These are phyloP conservation scores for Egretta garzetta DNA, from an alignment of 2,113 vertebrate genomes.

Conservation along the genomic window DNA sequence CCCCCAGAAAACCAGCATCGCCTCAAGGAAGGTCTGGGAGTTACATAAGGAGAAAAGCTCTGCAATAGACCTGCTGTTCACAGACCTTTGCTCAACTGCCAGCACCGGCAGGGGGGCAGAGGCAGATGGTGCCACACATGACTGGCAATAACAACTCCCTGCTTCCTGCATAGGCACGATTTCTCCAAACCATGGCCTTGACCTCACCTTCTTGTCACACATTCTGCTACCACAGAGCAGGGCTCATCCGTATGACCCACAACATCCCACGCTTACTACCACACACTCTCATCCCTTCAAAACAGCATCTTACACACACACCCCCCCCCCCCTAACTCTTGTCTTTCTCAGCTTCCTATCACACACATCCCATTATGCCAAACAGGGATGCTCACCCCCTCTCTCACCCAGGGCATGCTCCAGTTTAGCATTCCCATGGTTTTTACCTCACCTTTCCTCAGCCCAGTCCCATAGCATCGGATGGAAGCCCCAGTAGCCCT, in stretches of 20 bases:
- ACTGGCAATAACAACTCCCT: neutral
- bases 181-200: neutral
- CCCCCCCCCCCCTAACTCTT: neutral
- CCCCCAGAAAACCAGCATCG: neutral
- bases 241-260: neutral
- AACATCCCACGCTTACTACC: neutral
- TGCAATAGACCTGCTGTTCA: neutral
- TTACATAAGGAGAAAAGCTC: constrained; percentile 58
- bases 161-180: neutral
- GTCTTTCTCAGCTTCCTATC: neutral
- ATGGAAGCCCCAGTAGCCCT: neutral
- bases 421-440: neutral
- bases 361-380: neutral
- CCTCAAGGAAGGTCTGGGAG: constrained; percentile 42
- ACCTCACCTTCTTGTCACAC: neutral
- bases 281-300: neutral
- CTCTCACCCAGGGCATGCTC: neutral
- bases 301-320: neutral
- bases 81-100: constrained; percentile 29
- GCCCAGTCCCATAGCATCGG: neutral
- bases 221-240: neutral
- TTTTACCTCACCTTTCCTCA: neutral
- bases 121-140: constrained; percentile 43
- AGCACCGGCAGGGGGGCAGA: constrained; percentile 15
- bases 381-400: neutral